Percentiles rank a stretch among this genome's conserved stretches.
phyloP scores from a whole-genome alignment of 2,113 vertebrate genomes.

The Oxyruncus cristatus region DNA sequence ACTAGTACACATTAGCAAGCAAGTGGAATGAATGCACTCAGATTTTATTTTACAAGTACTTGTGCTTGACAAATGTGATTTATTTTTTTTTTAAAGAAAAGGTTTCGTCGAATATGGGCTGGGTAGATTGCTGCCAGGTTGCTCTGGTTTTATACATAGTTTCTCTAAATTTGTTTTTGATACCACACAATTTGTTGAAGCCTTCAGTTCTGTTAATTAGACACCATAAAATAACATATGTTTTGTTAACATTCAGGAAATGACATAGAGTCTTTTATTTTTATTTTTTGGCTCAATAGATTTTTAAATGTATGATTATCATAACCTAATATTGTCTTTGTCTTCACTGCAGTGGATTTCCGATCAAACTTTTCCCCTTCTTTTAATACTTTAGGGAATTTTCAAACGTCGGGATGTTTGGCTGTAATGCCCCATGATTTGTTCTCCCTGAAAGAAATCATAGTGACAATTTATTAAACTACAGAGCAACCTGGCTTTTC shows the following conservation, averaged over 20 bases:
- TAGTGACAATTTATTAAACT: conserved; percentile 99
- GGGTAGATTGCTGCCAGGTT: conserved; percentile 77
- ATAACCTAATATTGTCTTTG: conserved; percentile 99
- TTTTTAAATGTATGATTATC: conserved; percentile 88
- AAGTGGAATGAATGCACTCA: conserved; percentile 75
- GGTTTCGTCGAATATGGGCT: conserved; percentile 76
- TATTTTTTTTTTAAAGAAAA: conserved; percentile 62
- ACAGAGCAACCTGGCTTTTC: conserved; percentile 99
- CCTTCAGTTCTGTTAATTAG: conserved; percentile 70
- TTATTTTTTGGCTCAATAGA: conserved; percentile 82
- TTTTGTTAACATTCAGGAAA: conserved; percentile 84
- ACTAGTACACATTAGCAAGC: conserved; percentile 89
- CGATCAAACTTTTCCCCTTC: conserved; percentile 99
- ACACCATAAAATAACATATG: conserved; percentile 76
- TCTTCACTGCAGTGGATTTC: conserved; percentile 99
- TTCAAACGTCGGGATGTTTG: conserved; percentile 99
- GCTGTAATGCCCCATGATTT: conserved; percentile 99
- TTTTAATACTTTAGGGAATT: conserved; percentile 99
- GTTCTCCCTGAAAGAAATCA: conserved; percentile 99
- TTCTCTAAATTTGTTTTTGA: conserved; percentile 71
- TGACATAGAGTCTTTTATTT: conserved; percentile 77
- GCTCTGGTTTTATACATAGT: conserved; percentile 78
- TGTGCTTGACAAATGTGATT: conserved; percentile 79
- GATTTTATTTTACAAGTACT: conserved; percentile 79
- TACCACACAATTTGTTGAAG: conserved; percentile 71